phyloP scores from a whole-genome alignment of 2,888 invertebrate genomes.

The Halocaridina rubra region DNA sequence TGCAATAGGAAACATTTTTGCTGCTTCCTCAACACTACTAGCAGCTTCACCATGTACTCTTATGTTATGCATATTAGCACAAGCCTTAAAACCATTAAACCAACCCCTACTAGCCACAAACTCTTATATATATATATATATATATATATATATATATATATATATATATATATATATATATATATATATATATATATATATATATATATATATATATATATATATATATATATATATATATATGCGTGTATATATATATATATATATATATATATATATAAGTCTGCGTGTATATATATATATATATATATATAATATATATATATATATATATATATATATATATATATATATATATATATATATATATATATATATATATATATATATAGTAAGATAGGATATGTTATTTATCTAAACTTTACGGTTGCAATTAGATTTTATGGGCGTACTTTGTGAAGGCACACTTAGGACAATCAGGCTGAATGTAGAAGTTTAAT shows the following conservation, averaged over 20 bases:
- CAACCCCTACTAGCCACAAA: too few relatives aligned
- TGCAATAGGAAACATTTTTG: too few relatives aligned
- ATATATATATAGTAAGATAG: neutral
- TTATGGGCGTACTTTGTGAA: too few relatives aligned
- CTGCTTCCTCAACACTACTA: too few relatives aligned
- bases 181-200: neutral
- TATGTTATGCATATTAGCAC: too few relatives aligned
- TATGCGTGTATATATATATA: neutral
- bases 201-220: neutral
- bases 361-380: neutral
- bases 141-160: too few relatives aligned
- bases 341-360: neutral
- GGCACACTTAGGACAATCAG: neutral
- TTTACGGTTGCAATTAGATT: too few relatives aligned
- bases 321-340: neutral
- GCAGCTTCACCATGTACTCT: too few relatives aligned
- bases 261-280: neutral
- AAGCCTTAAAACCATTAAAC: too few relatives aligned
- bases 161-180: neutral
- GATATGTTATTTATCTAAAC: too few relatives aligned
- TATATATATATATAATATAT: conserved; percentile 2
- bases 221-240: neutral
- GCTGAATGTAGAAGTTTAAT: neutral
- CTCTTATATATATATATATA: too few relatives aligned
- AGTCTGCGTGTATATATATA: neutral